Conservation (phyloP, 2,888 invertebrate species). For the Noctua pronuba region DNA sequence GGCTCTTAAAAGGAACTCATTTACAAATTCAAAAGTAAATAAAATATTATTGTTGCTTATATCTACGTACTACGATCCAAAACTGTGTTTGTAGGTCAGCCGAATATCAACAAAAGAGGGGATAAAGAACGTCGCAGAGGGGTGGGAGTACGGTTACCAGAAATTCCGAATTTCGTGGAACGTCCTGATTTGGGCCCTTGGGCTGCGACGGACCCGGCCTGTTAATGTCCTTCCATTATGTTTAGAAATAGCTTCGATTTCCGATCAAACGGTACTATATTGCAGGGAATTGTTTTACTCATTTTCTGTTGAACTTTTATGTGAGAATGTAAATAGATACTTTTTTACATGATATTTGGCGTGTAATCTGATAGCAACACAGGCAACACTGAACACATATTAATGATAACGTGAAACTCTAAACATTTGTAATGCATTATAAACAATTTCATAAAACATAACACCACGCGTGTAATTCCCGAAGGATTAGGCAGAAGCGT, state of each 20-base stretch:
- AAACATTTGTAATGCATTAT: neutral
- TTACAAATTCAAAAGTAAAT: constrained; percentile 66
- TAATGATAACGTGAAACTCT: neutral
- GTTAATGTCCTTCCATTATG: constrained; percentile 42
- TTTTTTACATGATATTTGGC: neutral
- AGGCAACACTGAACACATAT: neutral
- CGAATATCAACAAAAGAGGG: constrained; percentile 83
- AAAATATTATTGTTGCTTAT: constrained; percentile 65
- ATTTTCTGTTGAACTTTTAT: constrained; percentile 24
- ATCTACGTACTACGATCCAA: constrained; percentile 68
- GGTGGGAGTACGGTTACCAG: constrained; percentile 58
- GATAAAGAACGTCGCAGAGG: constrained; percentile 70
- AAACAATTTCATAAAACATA: neutral
- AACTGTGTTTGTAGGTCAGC: constrained; percentile 88
- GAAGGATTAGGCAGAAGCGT: no score
- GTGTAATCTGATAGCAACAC: neutral
- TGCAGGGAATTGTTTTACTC: constrained; percentile 3
- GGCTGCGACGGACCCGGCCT: constrained; percentile 5
- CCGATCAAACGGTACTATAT: constrained; percentile 30
- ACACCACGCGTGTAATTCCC: no score
- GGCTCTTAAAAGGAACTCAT: constrained; percentile 63
- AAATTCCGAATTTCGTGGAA: constrained; percentile 47
- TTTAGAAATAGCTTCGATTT: constrained; percentile 54
- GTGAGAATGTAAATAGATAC: neutral
- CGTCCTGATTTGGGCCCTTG: constrained; percentile 41